A percentile compares a stretch with the other conserved stretches of the same genome.
Conservation (phyloP, 2,797 vertebrate species). For the Chromis chromis region DNA sequence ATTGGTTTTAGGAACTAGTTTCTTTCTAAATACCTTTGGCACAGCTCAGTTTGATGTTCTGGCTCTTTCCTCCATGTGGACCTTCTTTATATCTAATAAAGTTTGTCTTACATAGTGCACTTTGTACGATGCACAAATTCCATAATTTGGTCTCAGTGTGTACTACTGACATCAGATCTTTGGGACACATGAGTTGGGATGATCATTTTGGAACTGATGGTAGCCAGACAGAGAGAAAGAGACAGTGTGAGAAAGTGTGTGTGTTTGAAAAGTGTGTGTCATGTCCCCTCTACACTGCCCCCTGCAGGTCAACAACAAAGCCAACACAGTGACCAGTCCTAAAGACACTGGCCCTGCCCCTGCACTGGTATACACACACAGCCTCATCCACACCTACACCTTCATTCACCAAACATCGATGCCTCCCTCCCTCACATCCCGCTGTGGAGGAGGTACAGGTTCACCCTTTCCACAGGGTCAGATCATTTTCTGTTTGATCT, state of each 20-base stretch:
- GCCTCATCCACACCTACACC: conserved; percentile 59
- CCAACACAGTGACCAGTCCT: conserved; percentile 88
- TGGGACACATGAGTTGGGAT: conserved; percentile 25
- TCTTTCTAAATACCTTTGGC: background rate
- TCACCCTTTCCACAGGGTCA: conserved; percentile 53
- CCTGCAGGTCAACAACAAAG: conserved; percentile 89
- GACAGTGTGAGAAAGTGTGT: conserved; percentile 14
- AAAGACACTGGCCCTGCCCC: conserved; percentile 87
- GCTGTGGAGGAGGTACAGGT: conserved; percentile 71
- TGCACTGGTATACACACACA: conserved; percentile 85
- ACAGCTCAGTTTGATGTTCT: background rate
- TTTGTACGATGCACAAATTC: background rate
- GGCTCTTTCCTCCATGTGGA: background rate
- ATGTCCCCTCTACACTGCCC: conserved; percentile 81
- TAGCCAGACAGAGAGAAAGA: conserved; percentile 12
- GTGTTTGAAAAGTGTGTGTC: conserved; percentile 58
- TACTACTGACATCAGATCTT: conserved; percentile 19
- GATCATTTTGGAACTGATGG: conserved; percentile 30
- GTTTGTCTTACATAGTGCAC: background rate
- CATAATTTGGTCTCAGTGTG: background rate
- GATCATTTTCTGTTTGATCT: conserved; percentile 34
- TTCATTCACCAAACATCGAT: conserved; percentile 50
- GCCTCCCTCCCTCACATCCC: conserved; percentile 43
- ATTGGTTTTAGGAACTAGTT: background rate
- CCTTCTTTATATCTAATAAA: background rate